These are phyloP conservation scores for Crypturellus tataupa DNA, from an alignment of 2,797 vertebrate genomes.

Conservation along the genomic window DNA sequence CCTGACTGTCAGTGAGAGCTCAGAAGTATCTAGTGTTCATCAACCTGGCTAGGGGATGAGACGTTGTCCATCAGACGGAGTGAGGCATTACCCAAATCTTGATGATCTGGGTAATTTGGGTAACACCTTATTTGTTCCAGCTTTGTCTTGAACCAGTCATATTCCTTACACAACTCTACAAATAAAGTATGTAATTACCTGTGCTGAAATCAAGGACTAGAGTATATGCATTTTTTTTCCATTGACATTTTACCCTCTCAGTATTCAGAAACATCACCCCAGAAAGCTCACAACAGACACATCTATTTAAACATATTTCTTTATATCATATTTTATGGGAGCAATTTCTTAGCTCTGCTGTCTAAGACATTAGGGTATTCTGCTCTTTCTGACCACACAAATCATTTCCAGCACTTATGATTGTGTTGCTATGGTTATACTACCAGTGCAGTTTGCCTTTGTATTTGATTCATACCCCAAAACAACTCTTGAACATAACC, in stretches of 20 bases:
- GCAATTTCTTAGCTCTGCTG: not conserved
- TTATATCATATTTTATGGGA: not conserved
- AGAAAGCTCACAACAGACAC: not conserved
- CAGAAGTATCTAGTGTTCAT: not conserved
- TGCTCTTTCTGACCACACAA: constrained; percentile 25
- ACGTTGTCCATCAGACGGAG: not conserved
- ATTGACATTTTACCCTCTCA: not conserved
- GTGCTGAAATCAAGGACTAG: not conserved
- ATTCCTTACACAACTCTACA: not conserved
- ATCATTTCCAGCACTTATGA: constrained; percentile 26
- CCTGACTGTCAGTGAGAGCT: not conserved
- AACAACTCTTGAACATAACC: constrained; percentile 6
- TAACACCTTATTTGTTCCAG: not conserved
- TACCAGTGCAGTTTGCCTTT: constrained; percentile 29
- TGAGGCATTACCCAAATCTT: not conserved
- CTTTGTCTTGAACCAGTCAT: not conserved
- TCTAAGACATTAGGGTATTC: not conserved
- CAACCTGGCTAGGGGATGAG: not conserved
- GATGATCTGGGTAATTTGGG: not conserved
- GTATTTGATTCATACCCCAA: not conserved
- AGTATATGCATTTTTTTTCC: accelerated
- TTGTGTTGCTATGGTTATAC: constrained; percentile 58
- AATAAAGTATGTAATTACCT: not conserved
- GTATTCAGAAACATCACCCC: not conserved
- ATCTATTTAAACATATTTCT: not conserved